Base-by-base conservation (phyloP, 2,797 vertebrate species). In the Pygocentrus nattereri region DNA sequence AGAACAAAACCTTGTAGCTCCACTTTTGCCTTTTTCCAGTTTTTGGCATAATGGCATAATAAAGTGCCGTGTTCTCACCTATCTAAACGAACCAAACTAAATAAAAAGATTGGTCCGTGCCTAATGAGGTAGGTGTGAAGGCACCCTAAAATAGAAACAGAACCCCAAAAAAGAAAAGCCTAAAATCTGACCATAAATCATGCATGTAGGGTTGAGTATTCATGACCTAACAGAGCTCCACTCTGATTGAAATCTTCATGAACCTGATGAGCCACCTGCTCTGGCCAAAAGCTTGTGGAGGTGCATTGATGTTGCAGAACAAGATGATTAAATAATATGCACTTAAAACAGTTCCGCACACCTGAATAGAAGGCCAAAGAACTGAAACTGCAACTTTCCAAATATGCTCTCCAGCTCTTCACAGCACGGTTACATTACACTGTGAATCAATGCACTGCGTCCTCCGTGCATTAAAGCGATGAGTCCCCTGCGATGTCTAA, bases 371-470 rank as follows among this genome's bases (percentile, higher is more conserved):
- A 10, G 41, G 19, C 50, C 31, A 1, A 10, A 64, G 38, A 5
- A 23, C 8, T 25, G 3, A 12, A 69, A 41, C 19, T 2, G 15
- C 79, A 67, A 2, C 6, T 23, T 69, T 77, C 31, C 49, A 62
- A 41, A 54, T 34, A 50, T 47, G 25, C 41, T 23, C 30, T 71
- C 38, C 38, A 50, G 27, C n/a, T 52, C 58, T 23, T 64, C 72
- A 25, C 41, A 11, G 19, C 30, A 31, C 2, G 15, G 59, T 27
- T 7, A 34, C 56, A 44, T 44, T 44, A 41, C 41, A 4, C 38
- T 71, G 56, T 34, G 34, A 74, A 69, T 69, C 74, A 76, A 38
- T 74, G 79, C 69, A 30, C 56, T 62, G 49, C 34, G 70, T 73
- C 52, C 73, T 68, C 34, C 31, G 73, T 52, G 19, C 21, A 50